Base-by-base conservation (phyloP, 2,113 vertebrate species). In the Cryptomyrus ogoouensis region DNA sequence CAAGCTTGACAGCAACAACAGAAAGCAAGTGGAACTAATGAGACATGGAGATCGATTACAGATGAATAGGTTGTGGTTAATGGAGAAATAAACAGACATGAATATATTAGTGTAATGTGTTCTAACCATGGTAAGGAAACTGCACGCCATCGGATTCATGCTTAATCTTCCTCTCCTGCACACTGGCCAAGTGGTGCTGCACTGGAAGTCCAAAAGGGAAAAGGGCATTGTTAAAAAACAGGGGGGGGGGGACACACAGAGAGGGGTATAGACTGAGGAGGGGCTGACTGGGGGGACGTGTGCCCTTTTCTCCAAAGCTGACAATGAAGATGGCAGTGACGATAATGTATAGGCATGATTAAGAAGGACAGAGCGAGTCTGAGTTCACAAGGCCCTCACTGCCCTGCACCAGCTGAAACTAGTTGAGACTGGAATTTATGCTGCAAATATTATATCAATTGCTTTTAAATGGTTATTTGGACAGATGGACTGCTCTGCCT, bases 131-230 rank as follows among this genome's bases (percentile, higher is more conserved):
- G 93, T 96, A 96, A 93, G 96, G 94, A 95, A 95, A 96, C 96
- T 96, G 96, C 95, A 96, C 95, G 92, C 95, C 95, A 94, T 96
- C 96, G 88, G 95, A 95, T 93, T 96, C 96, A 94, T 96, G 96
- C 94, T 96, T 96, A 94, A 96, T 96, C 95, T 96, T 96, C 96
- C 95, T 95, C 95, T 96, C 96, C 94, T 96, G 96, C 94, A 95
- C 95, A 94, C 94, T 95, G 92, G 95, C 95, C 95, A 96, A 95
- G 94, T 96, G 96, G 95, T 96, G 95, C 94, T 96, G 96, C 94
- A 96, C 96, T 96, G 96, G 92, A 96, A 95, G 94, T 93, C 95
- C 95, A 95, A 93, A 96, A 96, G 94, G 94, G 93, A 96, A 93
- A 95, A 95, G 94, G 92, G 93, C 92, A 95, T 94, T 94, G 93